Evolutionary conservation across 1,140 invertebrate genomes (phyloP).

Genomic region (Elysia chlorotica): DNA sequence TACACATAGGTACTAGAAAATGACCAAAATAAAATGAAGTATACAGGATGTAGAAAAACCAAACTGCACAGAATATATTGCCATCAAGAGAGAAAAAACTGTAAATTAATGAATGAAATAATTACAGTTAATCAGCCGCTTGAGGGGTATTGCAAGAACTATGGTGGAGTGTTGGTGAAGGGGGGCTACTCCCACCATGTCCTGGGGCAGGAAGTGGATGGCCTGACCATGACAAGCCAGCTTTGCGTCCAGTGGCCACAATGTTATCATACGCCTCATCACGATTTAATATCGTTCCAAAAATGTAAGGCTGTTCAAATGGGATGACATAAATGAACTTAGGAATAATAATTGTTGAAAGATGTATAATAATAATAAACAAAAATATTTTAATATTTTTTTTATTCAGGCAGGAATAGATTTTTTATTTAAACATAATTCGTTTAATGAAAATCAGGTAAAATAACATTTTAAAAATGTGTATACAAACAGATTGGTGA

Average conservation of each 20-base stretch:
- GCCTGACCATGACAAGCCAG: slow-evolving; percentile 40
- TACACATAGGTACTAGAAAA: too few species aligned
- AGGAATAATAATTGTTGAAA: not conserved
- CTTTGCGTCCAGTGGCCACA: slow-evolving; percentile 46
- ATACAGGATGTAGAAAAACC: too few species aligned
- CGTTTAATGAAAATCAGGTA: not conserved
- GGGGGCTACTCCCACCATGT: too few species aligned
- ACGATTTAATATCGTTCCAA: slow-evolving; percentile 61
- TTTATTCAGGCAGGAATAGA: not conserved
- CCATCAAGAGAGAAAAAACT: too few species aligned
- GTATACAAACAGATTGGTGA: not conserved
- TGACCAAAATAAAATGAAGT: too few species aligned
- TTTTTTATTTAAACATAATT: too few species aligned
- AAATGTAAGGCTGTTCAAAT: slow-evolving; percentile 54
- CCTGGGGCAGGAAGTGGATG: too few species aligned
- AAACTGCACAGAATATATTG: too few species aligned
- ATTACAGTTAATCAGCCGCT: too few species aligned
- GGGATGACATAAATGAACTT: slow-evolving; percentile 12
- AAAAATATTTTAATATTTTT: not conserved
- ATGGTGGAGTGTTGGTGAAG: too few species aligned
- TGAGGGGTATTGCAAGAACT: too few species aligned
- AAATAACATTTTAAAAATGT: not conserved
- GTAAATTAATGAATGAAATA: too few species aligned
- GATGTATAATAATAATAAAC: not conserved
- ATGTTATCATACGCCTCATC: slow-evolving; percentile 61